A percentile compares a stretch with the other conserved stretches of the same genome.
Evolutionary conservation across 2,888 invertebrate genomes (phyloP).

Genomic region (Camptogramma bilineatum): DNA sequence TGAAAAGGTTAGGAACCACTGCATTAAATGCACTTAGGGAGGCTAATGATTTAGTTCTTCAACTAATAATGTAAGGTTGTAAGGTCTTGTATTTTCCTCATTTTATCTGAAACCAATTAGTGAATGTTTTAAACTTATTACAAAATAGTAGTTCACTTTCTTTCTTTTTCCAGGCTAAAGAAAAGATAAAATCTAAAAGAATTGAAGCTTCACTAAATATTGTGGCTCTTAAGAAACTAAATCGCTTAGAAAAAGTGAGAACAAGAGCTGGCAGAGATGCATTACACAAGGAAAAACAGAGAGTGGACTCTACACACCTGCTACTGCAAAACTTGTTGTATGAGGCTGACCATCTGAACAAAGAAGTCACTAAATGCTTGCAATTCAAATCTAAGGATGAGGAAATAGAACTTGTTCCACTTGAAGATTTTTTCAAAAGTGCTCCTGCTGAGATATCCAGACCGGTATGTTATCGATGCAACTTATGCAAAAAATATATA

Average conservation of each 20-base stretch:
- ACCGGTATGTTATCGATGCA: conserved; percentile 79
- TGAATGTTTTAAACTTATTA: too few species aligned
- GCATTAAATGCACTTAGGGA: too few species aligned
- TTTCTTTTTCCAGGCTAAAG: conserved; percentile 77
- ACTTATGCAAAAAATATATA: too few species aligned
- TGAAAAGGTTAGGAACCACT: too few species aligned
- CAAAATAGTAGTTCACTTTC: too few species aligned
- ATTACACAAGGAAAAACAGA: conserved; percentile 92
- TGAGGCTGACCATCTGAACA: conserved; percentile 96
- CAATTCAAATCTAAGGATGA: conserved; percentile 98
- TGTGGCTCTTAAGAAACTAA: conserved; percentile 94
- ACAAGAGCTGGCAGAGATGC: conserved; percentile 93
- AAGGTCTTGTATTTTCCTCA: too few species aligned
- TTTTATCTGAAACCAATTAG: too few species aligned
- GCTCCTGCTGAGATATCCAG: conserved; percentile 90
- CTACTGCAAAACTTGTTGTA: conserved; percentile 97
- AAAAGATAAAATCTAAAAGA: conserved; percentile 88
- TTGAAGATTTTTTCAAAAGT: conserved; percentile 92
- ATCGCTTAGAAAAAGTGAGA: conserved; percentile 95
- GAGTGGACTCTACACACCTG: conserved; percentile 95
- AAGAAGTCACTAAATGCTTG: conserved; percentile 97
- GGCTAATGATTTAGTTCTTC: too few species aligned
- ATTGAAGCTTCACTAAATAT: conserved; percentile 91
- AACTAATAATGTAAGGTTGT: too few species aligned
- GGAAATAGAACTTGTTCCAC: conserved; percentile 93